A percentile compares a stretch with the other conserved stretches of the same genome.
phyloP scores from a whole-genome alignment of 2,888 invertebrate genomes.

The Saturnia pavonia region DNA sequence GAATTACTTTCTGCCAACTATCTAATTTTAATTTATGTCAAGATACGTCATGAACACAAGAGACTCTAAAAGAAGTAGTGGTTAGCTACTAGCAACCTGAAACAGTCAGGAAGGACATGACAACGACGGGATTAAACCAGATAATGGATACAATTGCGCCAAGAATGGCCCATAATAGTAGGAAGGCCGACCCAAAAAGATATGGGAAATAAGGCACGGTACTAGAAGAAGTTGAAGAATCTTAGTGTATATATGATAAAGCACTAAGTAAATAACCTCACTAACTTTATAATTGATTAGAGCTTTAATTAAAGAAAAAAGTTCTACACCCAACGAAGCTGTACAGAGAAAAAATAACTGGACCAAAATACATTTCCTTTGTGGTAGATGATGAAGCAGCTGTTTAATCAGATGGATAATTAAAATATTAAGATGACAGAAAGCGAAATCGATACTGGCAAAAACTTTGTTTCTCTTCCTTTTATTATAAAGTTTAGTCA shows the following conservation, averaged over 20 bases:
- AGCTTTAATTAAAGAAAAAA: not conserved
- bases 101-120: no score
- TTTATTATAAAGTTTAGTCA: not conserved
- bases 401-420: constrained; percentile 3
- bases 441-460: not conserved
- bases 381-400: not conserved
- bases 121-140: no score
- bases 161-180: no score
- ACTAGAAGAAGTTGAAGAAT: no score
- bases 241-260: not conserved
- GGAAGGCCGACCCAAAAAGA: no score
- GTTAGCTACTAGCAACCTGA: no score
- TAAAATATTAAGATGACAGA: constrained; percentile 5
- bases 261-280: not conserved
- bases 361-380: not conserved
- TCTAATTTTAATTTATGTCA: no score
- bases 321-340: not conserved
- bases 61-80: no score
- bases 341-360: not conserved
- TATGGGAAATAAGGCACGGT: no score
- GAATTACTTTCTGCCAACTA: no score
- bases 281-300: not conserved
- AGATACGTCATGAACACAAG: no score
- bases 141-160: no score
- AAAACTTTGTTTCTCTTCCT: not conserved